Evolutionary conservation across 2,797 vertebrate genomes (phyloP), one percentile per base, ranked within the genome.

Genomic region (Myotis findleyi): DNA sequence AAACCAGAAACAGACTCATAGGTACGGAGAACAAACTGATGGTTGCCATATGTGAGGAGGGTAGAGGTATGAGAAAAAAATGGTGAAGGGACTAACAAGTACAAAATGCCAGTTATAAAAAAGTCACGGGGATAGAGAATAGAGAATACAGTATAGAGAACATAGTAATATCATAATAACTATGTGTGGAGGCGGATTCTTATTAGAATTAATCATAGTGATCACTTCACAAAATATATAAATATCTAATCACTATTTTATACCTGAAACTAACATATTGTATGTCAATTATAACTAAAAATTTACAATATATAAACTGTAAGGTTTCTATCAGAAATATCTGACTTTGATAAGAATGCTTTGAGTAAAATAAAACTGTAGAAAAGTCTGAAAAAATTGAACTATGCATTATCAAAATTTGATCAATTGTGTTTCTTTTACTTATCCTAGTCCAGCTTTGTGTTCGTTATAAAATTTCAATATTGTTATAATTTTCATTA

Each of bases 391-490:
- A 38, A 83, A 89, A 71, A 81, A 41, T 14, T 49, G 21, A 47
- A 49, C 17, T 79, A 62, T 38, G 20, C 7, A 16, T 2, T 41
- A 92, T 71, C 30, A 82, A 87, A 2, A 95, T 36, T 33, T 85
- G 38, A 75, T 23, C 36, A 30, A 81, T 80, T 86, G 38, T 17
- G 20, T 66, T 87, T 82, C 89, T 44, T 0, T 25, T 68, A 47
- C 41, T 84, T 33, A 84, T 30, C 49, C 27, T n/a, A 68, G 38
- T 49, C 18, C n/a, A 55, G 21, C 86, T 59, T 87, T 86, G 27
- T n/a, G 87, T 87, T 81, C 23, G 23, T 75, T 16, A 89, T 36
- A 90, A 68, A 85, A 96, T 85, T 47, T 83, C 44, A 89, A 20
- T 59, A 86, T 33, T 55, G n/a, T 18, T 66, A 27, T 64, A 79